These are phyloP conservation scores for Tapirus indicus DNA, from an alignment of 2,797 vertebrate genomes.

Conservation along the genomic window DNA sequence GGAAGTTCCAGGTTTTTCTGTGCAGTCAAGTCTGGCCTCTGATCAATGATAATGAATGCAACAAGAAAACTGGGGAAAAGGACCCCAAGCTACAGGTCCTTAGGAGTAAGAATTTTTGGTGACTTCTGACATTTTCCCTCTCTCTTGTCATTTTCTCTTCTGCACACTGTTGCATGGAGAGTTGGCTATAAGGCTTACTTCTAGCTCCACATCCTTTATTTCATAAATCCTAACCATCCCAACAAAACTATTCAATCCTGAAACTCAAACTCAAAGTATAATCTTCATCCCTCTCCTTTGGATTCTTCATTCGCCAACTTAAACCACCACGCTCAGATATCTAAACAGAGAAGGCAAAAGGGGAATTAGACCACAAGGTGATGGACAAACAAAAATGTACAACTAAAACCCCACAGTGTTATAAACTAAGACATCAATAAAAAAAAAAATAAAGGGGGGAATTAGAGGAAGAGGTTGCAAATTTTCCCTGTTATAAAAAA, in stretches of 20 bases:
- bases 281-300: neutral
- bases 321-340: neutral
- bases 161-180: neutral
- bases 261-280: neutral
- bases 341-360: slow-evolving; percentile 9
- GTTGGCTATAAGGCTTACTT: neutral
- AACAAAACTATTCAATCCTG: neutral
- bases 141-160: neutral
- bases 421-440: no score
- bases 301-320: neutral
- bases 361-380: neutral
- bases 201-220: neutral
- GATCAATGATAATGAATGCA: neutral
- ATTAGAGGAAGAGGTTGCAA: neutral
- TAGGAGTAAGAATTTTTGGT: neutral
- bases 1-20: neutral
- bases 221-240: neutral
- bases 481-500: slow-evolving; percentile 4
- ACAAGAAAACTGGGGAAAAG: neutral
- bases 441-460: no score
- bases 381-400: no score
- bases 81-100: neutral
- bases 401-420: no score
- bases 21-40: neutral
- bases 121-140: neutral